Evolutionary conservation across 92 coral and sea anemone genomes (phyloP).

Genomic region (Palythoa grandis): DNA sequence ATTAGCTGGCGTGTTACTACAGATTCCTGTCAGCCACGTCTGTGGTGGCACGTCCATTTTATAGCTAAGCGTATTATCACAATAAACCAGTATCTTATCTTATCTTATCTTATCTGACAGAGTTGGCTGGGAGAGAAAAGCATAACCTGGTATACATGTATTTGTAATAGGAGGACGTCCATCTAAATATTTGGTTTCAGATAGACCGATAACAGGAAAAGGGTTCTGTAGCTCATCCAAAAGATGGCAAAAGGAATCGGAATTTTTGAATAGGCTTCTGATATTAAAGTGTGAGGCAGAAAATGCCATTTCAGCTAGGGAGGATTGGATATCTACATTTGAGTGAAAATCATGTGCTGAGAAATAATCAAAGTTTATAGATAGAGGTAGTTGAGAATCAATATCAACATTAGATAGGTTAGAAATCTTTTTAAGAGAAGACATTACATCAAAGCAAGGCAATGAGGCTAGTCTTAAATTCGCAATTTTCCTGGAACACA

Average conservation of each 20-base stretch:
- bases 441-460: slow-evolving; percentile 5
- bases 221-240: slow-evolving; percentile 4
- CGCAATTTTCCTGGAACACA: slow-evolving; percentile 2
- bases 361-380: slow-evolving; percentile 32
- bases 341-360: slow-evolving; percentile 45
- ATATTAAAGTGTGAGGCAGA: slow-evolving; percentile 46
- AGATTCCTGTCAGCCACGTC: too few relatives aligned
- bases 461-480: slow-evolving; percentile 4
- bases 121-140: slow-evolving; percentile 37
- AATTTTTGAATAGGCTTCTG: slow-evolving; percentile 21
- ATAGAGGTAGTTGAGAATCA: neutral
- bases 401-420: neutral
- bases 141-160: slow-evolving; percentile 19
- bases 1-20: too few relatives aligned
- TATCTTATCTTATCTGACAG: too few relatives aligned
- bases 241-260: neutral
- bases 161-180: neutral
- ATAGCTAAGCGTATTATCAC: too few relatives aligned
- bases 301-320: slow-evolving; percentile 41
- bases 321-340: slow-evolving; percentile 53
- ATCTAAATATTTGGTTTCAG: slow-evolving; percentile 16
- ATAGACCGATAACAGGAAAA: slow-evolving; percentile 34
- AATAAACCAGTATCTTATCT: too few relatives aligned
- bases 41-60: too few relatives aligned
- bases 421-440: neutral